Conservation (phyloP, 2,797 vertebrate genomes). For the Cossypha polioptera region DNA sequence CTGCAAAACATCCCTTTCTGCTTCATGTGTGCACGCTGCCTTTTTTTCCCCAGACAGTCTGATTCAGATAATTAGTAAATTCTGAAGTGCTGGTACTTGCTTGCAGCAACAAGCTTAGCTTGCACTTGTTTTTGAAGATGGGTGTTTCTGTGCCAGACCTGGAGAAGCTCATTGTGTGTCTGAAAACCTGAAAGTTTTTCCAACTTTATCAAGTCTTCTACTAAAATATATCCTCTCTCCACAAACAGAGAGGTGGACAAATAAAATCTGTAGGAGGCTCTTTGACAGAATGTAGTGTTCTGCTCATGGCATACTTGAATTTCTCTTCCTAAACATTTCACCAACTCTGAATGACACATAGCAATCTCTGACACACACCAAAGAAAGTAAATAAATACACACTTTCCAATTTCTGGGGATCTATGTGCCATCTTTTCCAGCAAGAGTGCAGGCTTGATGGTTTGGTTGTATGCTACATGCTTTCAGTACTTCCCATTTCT, state of each 20-base stretch:
- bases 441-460: background rate
- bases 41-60: background rate
- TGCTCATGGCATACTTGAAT: background rate
- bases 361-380: background rate
- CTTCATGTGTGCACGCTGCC: rapidly evolving
- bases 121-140: background rate
- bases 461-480: background rate
- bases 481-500: background rate
- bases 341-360: background rate
- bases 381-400: background rate
- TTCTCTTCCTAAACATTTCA: background rate
- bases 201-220: background rate
- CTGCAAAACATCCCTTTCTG: background rate
- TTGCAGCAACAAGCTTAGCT: background rate
- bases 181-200: background rate
- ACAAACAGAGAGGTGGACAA: background rate
- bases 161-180: background rate
- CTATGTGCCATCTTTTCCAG: background rate
- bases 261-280: background rate
- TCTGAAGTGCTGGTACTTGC: background rate
- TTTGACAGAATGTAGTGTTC: background rate
- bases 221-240: background rate
- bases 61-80: background rate
- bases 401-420: background rate
- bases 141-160: background rate